Base-by-base conservation (phyloP, 2,888 invertebrate genomes). In the Lithophane semibrunnea region DNA sequence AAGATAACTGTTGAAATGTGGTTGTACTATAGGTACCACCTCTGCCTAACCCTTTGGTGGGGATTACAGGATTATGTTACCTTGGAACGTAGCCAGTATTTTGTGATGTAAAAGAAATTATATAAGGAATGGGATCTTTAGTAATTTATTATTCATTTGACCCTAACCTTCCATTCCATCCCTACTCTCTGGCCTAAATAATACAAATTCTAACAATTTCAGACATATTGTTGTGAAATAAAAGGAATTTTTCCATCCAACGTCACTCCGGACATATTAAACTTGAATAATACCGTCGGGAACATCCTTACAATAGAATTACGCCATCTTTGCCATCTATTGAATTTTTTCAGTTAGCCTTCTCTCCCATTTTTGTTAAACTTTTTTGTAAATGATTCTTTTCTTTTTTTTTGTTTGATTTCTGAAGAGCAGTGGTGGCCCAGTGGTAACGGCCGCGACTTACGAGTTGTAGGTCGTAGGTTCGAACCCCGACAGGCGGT, bases 281-380 rank as follows among this genome's bases (percentile, higher is more conserved):
- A 78, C 79, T 68, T 80, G 82, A 77, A 88, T 77, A 82, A 88
- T 73, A 68, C 65, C 66, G 1, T 29, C 2, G 64, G 63, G 56
- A 72, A 71, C 72, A 84, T 74, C 58, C 29, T 75, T 73, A 86
- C 78, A 86, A 86, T 77, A 52, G 75, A 16, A 69, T 75, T 73
- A 67, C 77, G 74, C 73, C 64, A 56, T 77, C 72, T 80, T 79
- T 63, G 77, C 66, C 77, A 70, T 84, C 66, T 77, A 79, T 88
- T 77, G 71, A 88, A 60, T 69, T 75, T 74, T 73, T 72, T 24
- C 67, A 75, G 74, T 75, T 75, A 74, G 60, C 69, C 42, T 79
- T 76, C 85, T 75, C 42, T 49, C 13, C 42, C 49, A 60, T 86
- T 70, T 78, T 77, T 37, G 37, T 67, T 56, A 56, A 85, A 67